Base-by-base conservation (phyloP, 2,888 invertebrate species). In the Phengaris arion region DNA sequence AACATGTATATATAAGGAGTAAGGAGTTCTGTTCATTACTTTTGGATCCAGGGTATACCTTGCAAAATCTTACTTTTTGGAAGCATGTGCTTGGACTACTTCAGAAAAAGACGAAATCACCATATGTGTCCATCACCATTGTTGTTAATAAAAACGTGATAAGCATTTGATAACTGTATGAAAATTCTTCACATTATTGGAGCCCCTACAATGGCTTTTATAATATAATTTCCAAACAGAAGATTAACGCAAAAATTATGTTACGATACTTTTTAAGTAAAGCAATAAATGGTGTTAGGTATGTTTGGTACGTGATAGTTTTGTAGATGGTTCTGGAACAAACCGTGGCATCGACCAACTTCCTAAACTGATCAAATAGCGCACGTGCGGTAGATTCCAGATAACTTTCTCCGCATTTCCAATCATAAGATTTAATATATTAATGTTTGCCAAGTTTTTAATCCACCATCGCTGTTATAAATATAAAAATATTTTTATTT, bases 341-440 rank as follows among this genome's bases (percentile, higher is more conserved):
- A 86, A 85, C 84, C 22, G 85, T 85, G 82, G 85, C 83, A 80
- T 80, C 84, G 80, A 84, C 83, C 84, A 90, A 92, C 87, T 92
- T 91, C 83, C 84, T 87, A 89, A 92, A 92, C 91, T 91, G 89
- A 92, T 92, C 91, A 90, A 88, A 84, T 84, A 85, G 85, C 83
- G 85, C 88, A 85, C 86, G 87, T 85, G 82, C 86, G 84, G 83
- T 81, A 82, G 86, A 85, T 87, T 85, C 88, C 83, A 77, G 83
- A 83, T 87, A 91, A 91, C 85, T 91, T 91, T 86, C 86, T 87
- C 87, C 85, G 84, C 85, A 82, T 45, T 45, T 35, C 64, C 35
- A 64, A 64, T 64, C 64, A 64, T 64, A 64, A 64, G 12, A 64
- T 64, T 64, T 45, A 64, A 64, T 64, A 64, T 59, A n/a, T 57